These are phyloP conservation scores for Eupithecia inturbata DNA, from an alignment of 2,888 invertebrate species.

Conservation along the genomic window DNA sequence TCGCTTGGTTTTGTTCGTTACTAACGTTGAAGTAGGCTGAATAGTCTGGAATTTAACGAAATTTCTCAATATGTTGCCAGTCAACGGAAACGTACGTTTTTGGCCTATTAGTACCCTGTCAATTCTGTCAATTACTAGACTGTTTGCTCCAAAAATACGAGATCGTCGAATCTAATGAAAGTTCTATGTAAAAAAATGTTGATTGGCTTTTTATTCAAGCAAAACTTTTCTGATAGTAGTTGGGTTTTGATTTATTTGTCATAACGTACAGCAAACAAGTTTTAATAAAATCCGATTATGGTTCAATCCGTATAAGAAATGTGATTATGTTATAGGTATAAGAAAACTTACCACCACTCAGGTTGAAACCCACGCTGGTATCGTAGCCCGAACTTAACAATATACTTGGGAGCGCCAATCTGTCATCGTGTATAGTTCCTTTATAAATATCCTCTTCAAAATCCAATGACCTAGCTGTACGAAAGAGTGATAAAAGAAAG, in stretches of 20 bases:
- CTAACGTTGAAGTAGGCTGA: conserved; percentile 51
- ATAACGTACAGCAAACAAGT: neutral
- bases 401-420: conserved; percentile 55
- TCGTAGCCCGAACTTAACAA: conserved; percentile 56
- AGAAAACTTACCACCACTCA: conserved; percentile 62
- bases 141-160: neutral
- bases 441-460: conserved; percentile 63
- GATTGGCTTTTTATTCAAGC: neutral
- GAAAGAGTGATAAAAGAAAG: conserved; percentile 42
- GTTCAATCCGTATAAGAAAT: neutral
- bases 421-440: conserved; percentile 57
- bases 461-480: conserved; percentile 63
- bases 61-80: neutral
- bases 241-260: neutral
- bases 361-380: conserved; percentile 53
- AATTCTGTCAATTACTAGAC: neutral
- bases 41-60: conserved; percentile 33
- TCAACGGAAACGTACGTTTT: neutral
- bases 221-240: neutral
- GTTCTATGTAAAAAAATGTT: neutral
- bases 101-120: neutral
- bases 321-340: neutral
- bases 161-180: neutral
- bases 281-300: neutral
- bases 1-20: conserved; percentile 51